phyloP scores from a whole-genome alignment of 2,113 vertebrate genomes.

The Xyrauchen texanus region DNA sequence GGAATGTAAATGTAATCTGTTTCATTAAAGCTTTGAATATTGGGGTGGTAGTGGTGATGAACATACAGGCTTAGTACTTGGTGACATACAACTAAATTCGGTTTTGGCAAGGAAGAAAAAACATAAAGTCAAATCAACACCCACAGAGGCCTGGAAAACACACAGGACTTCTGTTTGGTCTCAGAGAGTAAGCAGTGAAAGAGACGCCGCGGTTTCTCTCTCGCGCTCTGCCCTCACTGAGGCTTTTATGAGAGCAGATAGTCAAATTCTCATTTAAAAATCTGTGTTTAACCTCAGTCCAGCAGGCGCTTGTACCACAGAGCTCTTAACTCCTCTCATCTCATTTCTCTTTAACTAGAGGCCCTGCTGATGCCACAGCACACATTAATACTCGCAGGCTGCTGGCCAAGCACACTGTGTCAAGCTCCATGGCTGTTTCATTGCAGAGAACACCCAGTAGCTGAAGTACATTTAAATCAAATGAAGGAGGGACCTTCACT shows the following conservation, averaged over 20 bases:
- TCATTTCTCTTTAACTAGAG: conserved; percentile 45
- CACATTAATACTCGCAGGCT: conserved; percentile 24
- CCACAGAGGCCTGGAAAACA: conserved; percentile 30
- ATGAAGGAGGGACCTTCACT: background rate
- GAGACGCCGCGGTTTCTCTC: conserved; percentile 49
- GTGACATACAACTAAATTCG: conserved; percentile 32
- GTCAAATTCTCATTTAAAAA: conserved; percentile 46
- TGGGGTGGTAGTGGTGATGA: background rate
- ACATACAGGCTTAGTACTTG: conserved; percentile 2
- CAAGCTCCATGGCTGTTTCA: conserved; percentile 18
- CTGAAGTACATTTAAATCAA: background rate
- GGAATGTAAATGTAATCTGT: background rate
- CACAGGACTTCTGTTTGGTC: conserved; percentile 44
- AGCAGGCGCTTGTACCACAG: conserved; percentile 46
- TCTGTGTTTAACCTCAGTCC: conserved; percentile 47
- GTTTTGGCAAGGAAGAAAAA: conserved; percentile 21
- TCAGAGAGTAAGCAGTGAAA: conserved; percentile 10
- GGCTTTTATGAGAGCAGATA: conserved; percentile 51
- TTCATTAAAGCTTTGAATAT: background rate
- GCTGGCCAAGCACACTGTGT: conserved; percentile 14
- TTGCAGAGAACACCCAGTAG: conserved; percentile 27
- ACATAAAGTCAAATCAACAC: conserved; percentile 22
- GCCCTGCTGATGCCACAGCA: conserved; percentile 38
- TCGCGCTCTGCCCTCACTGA: conserved; percentile 18
- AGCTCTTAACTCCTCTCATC: conserved; percentile 32